phyloP scores from a whole-genome alignment of 2,888 invertebrate species.

The Belgica antarctica region DNA sequence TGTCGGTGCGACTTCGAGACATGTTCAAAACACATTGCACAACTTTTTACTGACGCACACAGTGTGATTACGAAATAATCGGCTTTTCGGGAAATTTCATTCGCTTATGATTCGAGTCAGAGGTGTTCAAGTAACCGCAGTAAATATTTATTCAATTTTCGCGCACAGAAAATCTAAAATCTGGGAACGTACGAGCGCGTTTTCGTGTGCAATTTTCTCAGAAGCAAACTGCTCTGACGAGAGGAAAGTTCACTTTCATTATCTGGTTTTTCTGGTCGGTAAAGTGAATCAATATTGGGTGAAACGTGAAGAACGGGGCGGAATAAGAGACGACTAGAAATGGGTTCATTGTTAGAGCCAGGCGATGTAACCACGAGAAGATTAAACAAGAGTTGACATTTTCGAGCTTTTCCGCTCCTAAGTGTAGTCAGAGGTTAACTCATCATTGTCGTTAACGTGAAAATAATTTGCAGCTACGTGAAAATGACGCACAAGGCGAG shows the following conservation, averaged over 20 bases:
- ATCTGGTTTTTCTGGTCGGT: conserved; percentile 43
- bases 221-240: conserved; percentile 30
- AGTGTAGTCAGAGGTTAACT: neutral
- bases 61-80: conserved; percentile 7
- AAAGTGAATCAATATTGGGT: conserved; percentile 42
- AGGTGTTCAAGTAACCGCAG: neutral
- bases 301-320: conserved; percentile 5
- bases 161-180: conserved; percentile 2
- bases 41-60: neutral
- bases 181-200: conserved; percentile 4
- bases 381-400: conserved; percentile 39
- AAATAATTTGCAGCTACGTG: neutral
- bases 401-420: neutral
- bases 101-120: neutral
- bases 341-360: too few relatives aligned
- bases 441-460: conserved; percentile 15
- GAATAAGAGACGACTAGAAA: neutral
- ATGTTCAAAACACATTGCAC: too few relatives aligned
- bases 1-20: too few relatives aligned
- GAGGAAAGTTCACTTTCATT: conserved; percentile 38
- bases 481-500: neutral
- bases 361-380: conserved; percentile 14
- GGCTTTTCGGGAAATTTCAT: neutral
- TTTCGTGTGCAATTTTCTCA: neutral
- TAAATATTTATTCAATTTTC: conserved; percentile 23